Base-by-base conservation (phyloP, 2,797 vertebrate species). In the Sebastes cheni region DNA sequence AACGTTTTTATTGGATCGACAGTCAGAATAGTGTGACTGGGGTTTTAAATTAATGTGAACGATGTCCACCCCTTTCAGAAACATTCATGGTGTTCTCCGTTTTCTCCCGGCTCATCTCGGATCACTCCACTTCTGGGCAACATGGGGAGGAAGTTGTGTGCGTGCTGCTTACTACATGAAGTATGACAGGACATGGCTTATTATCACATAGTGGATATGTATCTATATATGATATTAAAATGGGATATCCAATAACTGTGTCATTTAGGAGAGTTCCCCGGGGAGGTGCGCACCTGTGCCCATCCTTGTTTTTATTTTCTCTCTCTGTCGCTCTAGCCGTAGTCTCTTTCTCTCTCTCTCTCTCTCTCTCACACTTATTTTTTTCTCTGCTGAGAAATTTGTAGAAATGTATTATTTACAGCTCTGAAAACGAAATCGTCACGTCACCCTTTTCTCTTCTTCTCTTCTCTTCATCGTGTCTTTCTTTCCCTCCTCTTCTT, bases 391-490 rank as follows among this genome's bases (percentile, higher is more conserved):
- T 84, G 94, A 95, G 89, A 93, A 94, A 95, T 95, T 95, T 98
- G 96, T 97, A 97, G 97, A 97, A 97, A 97, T 97, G 91, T 95
- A 96, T 97, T 94, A 96, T 97, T 96, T 97, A 96, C 96, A 96
- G 95, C 93, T 90, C 93, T 93, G 92, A 84, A 81, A 94, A 92
- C 20, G 91, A 83, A 80, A 66, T 32, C 78, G 89, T 96, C 94
- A 87, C 60, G 22, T 96, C 67, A 78, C 90, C 83, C 93, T 93
- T 93, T 77, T 89, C 88, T 89, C 84, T 79, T 90, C 87, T 93
- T 52, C 89, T 95, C 90, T 91, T 89, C 89, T 95, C 90, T 91
- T 89, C 85, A 91, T 94, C 75, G 89, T 95, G 82, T 90, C 74
- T 93, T 93, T 93, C 88, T 92, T 92, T 93, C 85, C 88, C 78